Evolutionary conservation across 1,140 invertebrate genomes (phyloP), one percentile per base, ranked within the genome.

Genomic region (Sycophila sp.): DNA sequence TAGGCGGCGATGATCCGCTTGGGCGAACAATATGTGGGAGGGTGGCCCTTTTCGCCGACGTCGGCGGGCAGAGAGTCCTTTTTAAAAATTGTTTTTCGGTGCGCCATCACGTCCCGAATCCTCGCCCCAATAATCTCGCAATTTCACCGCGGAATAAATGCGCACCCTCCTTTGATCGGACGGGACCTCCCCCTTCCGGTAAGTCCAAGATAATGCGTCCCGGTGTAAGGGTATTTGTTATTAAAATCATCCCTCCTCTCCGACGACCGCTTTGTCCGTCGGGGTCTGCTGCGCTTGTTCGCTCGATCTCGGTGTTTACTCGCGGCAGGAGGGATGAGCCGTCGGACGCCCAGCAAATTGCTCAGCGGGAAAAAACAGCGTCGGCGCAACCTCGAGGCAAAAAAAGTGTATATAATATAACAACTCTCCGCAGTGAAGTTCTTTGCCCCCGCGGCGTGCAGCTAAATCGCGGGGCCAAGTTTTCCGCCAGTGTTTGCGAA

Each of bases 101-200:
- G 22, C 15, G 5, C 13, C 28, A 30, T 53, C 26, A 32, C 49
- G 15, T n/a, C n/a, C 38, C 26, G 13, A 30, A 45, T 30, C n/a
- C 38, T 32, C 53, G 6, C n/a, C 17, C 10, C 28, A 30, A 53
- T 58, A 67, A 67, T 58, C 51, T 42, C 17, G 51, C 49, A 67
- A 67, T 58, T 66, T 67, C 47, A 13, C n/a, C 64, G 13, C 24
- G 0, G 26, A 6, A 15, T 24, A 63, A 17, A 65, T 65, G n/a
- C n/a, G n/a, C n/a, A n/a, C n/a, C n/a, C 62, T 38, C 11, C 38
- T 56, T 65, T 66, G 51, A 56, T 56, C 64, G 38, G 15, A n/a
- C n/a, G n/a, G n/a, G n/a, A 32, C 7, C 56, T 15, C 11, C 24
- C 19, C n/a, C 8, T 6, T 47, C 15, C 26, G 45, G 5, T 38